Conservation (phyloP, 2,797 vertebrate genomes). For the Dermochelys coriacea region DNA sequence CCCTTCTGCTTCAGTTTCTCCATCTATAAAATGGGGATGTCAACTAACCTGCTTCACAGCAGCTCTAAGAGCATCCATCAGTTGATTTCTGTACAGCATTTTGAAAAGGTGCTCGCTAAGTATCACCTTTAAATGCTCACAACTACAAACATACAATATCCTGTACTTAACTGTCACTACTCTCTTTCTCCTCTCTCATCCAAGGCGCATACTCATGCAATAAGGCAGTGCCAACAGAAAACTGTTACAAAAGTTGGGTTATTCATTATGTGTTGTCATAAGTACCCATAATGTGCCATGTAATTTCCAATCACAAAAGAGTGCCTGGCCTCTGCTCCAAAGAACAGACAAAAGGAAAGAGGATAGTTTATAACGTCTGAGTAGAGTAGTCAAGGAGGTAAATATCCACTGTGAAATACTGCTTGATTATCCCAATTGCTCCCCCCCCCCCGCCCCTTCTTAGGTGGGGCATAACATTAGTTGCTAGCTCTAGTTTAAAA, state of each 20-base stretch:
- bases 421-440: background rate
- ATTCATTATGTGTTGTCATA: background rate
- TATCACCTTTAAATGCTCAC: rapidly evolving
- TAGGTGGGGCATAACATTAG: background rate
- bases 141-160: background rate
- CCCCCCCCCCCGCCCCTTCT: background rate
- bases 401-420: rapidly evolving
- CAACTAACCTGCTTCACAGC: background rate
- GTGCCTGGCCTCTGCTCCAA: background rate
- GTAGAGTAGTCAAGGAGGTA: background rate
- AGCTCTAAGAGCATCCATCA: background rate
- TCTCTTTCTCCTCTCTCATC: background rate
- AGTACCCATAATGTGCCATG: background rate
- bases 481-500: background rate
- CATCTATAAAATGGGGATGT: background rate
- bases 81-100: background rate
- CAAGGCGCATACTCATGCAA: background rate
- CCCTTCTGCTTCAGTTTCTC: background rate
- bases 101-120: background rate
- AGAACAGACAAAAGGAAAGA: background rate
- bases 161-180: background rate
- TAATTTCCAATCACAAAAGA: background rate
- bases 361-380: background rate
- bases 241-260: background rate
- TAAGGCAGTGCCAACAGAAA: background rate